Evolutionary conservation across 2,113 vertebrate species (phyloP), one percentile per base, ranked within the genome.

Genomic region (Cnemophilus loriae): DNA sequence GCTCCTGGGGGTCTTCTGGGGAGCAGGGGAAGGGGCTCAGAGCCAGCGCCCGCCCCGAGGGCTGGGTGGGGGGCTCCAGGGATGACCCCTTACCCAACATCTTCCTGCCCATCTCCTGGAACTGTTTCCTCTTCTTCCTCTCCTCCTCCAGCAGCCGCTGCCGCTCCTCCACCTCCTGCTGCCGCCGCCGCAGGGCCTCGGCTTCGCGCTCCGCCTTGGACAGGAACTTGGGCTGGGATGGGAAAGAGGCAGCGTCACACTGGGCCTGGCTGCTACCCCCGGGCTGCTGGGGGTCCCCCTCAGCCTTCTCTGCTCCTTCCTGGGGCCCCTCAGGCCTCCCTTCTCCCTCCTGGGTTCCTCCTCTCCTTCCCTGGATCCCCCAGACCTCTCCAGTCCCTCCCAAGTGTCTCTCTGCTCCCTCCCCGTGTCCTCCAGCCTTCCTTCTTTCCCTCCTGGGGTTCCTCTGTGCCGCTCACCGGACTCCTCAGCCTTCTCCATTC

Each of bases 1-100:
- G 97, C 84, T 99, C 99, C 95, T 99, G 99, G 11, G 99, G 99
- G 92, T 99, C 99, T 98, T 99, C 99, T 99, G 97, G 84, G 88
- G 90, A 87, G 59, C 47, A 77, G 56, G 77, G 89, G 69, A 85
- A 73, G 71, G 47, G 32, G 14, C 57, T 94, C 71, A 93, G 79
- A 42, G 56, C 52, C 20, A 65, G 47, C 8, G 8, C 30, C 4
- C 3, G 0, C 27, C 4, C 5, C 4, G 0, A 57, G 52, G 6
- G 52, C 13, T n/a, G 11, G 5, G 8, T 3, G 7, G 3, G 27
- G 21, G 27, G 46, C 55, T 44, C 7, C n/a, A 18, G 42, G 26
- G 39, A 19, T 30, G 17, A 59, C 19, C 7, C 27, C 98, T 89
- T 94, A 99, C 99, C 99, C 70, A 99, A 41, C 99, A 99, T 99